Conservation (phyloP, 2,797 vertebrate genomes). For the Macroramphosus scolopax region DNA sequence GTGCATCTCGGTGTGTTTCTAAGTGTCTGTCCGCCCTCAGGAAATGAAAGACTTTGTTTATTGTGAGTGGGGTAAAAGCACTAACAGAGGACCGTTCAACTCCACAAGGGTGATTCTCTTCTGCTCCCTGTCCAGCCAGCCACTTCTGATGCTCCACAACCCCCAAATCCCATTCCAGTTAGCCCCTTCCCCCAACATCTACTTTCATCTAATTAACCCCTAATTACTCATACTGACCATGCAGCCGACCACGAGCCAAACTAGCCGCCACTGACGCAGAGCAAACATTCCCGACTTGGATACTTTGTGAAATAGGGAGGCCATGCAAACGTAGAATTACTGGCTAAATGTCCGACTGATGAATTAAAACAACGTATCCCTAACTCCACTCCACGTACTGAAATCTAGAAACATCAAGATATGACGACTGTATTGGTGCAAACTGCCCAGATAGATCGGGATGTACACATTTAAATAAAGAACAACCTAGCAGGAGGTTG, state of each 20-base stretch:
- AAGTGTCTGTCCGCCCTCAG: no score
- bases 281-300: constrained; percentile 30
- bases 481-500: no score
- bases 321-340: no score
- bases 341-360: no score
- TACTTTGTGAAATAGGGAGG: no score
- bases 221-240: constrained; percentile 73
- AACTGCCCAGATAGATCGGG: no score
- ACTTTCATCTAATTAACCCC: constrained; percentile 78
- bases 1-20: constrained; percentile 11
- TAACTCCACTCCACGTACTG: no score
- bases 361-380: no score
- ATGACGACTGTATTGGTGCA: no score
- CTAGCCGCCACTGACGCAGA: constrained; percentile 14
- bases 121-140: constrained; percentile 26
- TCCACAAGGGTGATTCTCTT: constrained; percentile 49
- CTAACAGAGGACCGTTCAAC: constrained; percentile 45
- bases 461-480: no score
- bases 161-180: constrained; percentile 68
- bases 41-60: constrained; percentile 62
- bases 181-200: constrained; percentile 64
- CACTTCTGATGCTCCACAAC: constrained; percentile 59
- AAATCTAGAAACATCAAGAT: no score
- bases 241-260: constrained; percentile 47
- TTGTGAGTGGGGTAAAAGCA: constrained; percentile 51